Evolutionary conservation across 2,797 vertebrate species (phyloP).

Genomic region (Pseudochaenichthys georgianus): DNA sequence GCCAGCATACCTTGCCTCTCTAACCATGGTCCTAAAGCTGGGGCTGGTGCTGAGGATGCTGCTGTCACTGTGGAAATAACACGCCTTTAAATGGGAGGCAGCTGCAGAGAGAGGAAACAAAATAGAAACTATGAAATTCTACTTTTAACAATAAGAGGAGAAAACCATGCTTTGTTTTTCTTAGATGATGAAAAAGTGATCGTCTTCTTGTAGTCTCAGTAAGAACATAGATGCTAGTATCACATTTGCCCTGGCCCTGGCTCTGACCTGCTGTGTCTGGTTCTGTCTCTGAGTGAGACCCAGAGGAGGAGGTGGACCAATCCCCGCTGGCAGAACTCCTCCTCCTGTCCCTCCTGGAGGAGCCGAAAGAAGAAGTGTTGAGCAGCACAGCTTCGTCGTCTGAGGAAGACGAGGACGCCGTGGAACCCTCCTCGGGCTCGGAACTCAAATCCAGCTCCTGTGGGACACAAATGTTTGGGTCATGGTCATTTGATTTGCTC

Average conservation of each 20-base stretch:
- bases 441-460: conserved; percentile 69
- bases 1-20: conserved; percentile 43
- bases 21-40: conserved; percentile 14
- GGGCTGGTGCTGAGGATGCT: conserved; percentile 55
- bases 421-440: conserved; percentile 53
- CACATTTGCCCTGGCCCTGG: background rate
- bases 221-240: background rate
- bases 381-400: conserved; percentile 50
- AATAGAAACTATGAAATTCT: background rate
- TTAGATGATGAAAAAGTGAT: background rate
- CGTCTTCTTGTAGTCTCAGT: background rate
- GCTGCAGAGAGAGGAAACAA: conserved; percentile 18
- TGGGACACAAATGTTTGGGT: conserved; percentile 20
- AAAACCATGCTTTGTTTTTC: background rate
- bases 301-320: conserved; percentile 1
- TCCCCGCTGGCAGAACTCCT: conserved; percentile 1
- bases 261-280: conserved; percentile 37
- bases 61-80: conserved; percentile 42
- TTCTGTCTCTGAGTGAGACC: conserved; percentile 11
- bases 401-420: conserved; percentile 57
- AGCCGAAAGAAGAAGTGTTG: background rate
- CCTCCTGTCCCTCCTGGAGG: conserved; percentile 9
- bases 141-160: background rate
- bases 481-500: background rate
- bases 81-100: conserved; percentile 16